A percentile compares a stretch with the other conserved stretches of the same genome.
phyloP scores from a whole-genome alignment of 2,113 vertebrate genomes.

The Anseranas semipalmata region DNA sequence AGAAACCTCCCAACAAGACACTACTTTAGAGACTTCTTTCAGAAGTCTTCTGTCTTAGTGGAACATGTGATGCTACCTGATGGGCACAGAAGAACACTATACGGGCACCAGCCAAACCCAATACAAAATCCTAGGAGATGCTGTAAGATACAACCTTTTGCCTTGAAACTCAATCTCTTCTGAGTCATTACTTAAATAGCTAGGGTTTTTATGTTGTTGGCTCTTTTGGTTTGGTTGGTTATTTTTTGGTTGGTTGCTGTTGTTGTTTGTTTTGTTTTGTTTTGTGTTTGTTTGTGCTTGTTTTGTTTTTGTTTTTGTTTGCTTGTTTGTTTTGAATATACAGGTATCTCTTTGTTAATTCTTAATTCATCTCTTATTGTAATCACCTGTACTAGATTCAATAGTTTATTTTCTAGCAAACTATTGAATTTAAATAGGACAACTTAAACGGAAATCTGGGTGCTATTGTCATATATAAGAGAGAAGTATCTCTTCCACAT shows the following conservation, averaged over 20 bases:
- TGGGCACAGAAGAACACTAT: too few species aligned
- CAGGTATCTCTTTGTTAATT: not conserved
- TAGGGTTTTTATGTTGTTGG: too few species aligned
- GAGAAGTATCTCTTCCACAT: not conserved
- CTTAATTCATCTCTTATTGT: not conserved
- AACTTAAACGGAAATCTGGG: not conserved
- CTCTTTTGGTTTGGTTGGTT: too few species aligned
- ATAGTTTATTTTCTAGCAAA: not conserved
- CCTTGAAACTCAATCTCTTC: not conserved
- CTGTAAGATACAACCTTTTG: not conserved
- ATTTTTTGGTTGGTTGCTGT: too few species aligned
- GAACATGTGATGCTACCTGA: not conserved
- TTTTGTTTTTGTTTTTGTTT: too few species aligned
- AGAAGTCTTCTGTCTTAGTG: not conserved
- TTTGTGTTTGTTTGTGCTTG: too few species aligned
- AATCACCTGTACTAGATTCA: not conserved
- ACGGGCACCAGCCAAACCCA: too few species aligned
- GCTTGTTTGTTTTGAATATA: not conserved
- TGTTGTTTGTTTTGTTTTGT: too few species aligned
- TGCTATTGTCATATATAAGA: not conserved
- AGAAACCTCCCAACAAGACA: not conserved
- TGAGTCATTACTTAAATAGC: too few species aligned
- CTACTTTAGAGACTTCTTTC: not conserved
- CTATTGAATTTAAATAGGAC: not conserved
- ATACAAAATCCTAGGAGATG: not conserved